These are phyloP conservation scores for Paratrypauchen microcephalus DNA, from an alignment of 2,797 vertebrate genomes.

Conservation along the genomic window DNA sequence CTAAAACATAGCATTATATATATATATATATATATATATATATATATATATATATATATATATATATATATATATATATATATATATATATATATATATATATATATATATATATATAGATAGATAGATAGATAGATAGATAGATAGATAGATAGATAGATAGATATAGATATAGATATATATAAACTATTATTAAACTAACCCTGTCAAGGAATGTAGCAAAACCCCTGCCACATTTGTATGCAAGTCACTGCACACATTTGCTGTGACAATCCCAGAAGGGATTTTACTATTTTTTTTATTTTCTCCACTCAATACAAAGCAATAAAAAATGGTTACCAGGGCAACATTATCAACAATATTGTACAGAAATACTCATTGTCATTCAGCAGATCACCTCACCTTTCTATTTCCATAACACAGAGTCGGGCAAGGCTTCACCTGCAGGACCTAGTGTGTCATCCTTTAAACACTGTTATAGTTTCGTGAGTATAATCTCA, in stretches of 20 bases:
- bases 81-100: no score
- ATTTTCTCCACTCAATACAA: constrained; percentile 23
- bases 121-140: no score
- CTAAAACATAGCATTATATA: no score
- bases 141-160: neutral
- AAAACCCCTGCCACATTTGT: neutral
- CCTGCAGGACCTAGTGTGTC: constrained; percentile 39
- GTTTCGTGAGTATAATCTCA: constrained; percentile 26
- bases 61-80: no score
- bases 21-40: no score
- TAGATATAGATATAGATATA: no score
- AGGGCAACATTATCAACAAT: constrained; percentile 20
- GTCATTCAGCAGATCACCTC: constrained; percentile 18
- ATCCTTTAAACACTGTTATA: constrained; percentile 41
- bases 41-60: no score
- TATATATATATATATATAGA: no score
- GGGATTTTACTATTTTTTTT: constrained; percentile 12
- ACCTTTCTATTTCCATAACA: constrained; percentile 11
- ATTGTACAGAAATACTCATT: constrained; percentile 20
- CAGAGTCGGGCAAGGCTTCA: constrained; percentile 16
- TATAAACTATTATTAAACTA: neutral
- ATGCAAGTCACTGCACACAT: constrained; percentile 2
- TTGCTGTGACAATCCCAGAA: constrained; percentile 4
- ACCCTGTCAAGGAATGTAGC: neutral
- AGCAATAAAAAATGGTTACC: constrained; percentile 12